Percentiles rank a stretch among this genome's conserved stretches.
Evolutionary conservation across 2,797 vertebrate genomes (phyloP).

Genomic region (Manis javanica): DNA sequence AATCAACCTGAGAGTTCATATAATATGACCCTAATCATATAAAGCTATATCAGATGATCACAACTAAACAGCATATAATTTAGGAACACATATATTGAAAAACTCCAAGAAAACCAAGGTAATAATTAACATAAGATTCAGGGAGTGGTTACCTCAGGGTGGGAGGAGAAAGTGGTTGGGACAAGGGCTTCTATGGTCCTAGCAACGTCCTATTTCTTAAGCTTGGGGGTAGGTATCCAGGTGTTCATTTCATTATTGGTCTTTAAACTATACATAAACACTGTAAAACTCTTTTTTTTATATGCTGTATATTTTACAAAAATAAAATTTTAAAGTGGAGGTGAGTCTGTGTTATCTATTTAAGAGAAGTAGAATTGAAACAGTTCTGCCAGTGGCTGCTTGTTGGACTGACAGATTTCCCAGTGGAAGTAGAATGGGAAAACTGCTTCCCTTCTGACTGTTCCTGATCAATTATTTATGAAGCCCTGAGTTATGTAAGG

Average conservation of each 20-base stretch:
- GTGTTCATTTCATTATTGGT: not conserved
- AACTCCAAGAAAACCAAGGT: not conserved
- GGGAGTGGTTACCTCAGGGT: not conserved
- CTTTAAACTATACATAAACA: constrained; percentile 40
- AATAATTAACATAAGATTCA: not conserved
- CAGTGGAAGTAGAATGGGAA: not conserved
- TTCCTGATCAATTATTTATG: constrained; percentile 52
- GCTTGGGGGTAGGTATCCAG: not conserved
- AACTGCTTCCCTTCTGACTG: not conserved
- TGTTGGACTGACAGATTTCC: not conserved
- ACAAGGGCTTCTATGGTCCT: not conserved
- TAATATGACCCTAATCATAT: not conserved
- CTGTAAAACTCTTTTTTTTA: constrained; percentile 18
- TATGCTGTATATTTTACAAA: constrained; percentile 22
- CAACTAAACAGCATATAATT: not conserved
- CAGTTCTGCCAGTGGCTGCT: constrained; percentile 7
- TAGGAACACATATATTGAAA: not conserved
- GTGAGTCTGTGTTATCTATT: not conserved
- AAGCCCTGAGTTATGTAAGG: constrained; percentile 1
- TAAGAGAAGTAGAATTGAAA: constrained; percentile 37
- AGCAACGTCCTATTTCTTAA: not conserved
- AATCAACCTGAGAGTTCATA: not conserved
- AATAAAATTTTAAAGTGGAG: constrained; percentile 33
- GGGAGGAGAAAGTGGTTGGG: not conserved
- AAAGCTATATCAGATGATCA: not conserved